Base-by-base conservation (phyloP, 2,113 vertebrate genomes). In the Anoura caudifer region DNA sequence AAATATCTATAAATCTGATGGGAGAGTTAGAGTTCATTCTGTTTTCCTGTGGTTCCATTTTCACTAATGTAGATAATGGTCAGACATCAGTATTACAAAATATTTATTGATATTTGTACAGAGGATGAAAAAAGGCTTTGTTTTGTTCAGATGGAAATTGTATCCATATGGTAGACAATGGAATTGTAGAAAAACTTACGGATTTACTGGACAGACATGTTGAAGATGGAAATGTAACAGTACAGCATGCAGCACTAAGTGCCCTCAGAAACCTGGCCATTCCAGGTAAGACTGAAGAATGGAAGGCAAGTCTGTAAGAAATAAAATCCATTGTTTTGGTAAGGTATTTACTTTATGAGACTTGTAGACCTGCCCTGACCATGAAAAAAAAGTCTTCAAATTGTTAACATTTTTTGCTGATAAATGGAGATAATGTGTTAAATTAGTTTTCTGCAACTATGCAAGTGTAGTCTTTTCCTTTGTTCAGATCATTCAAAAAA, bases 161-260 rank as follows among this genome's bases (percentile, higher is more conserved):
- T 97, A 99, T 99, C 98, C 99, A 99, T 98, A 99, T 99, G 99
- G 99, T 99, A 97, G 99, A 99, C 98, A 99, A 98, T 0, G 99
- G 99, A 15, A 99, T 99, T 67, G 99, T 99, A 96, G 99, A 99
- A 97, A 99, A 99, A 97, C 99, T 99, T 73, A 99, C 99, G 98
- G 99, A 99, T 90, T 99, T 99, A 96, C 95, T 99, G 97, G 99
- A 99, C 95, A 98, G 99, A 90, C 99, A 99, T 2, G 99, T 99
- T 0, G 99, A 99, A 86, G 99, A 99, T 61, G 99, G 99, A 38
- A 99, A 99, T 16, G 99, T 99, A 56, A 99, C 99, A 0, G 99
- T 99, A 7, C 99, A 99, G 77, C 99, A 99, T 0, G 99, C 99
- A 13, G 99, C 99, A 0, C 99, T 99, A 84, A 99, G 99, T 15